Percentiles rank a stretch among this genome's conserved stretches.
phyloP scores from a whole-genome alignment of 2,797 vertebrate genomes.

The Tauraco hartlaubi region DNA sequence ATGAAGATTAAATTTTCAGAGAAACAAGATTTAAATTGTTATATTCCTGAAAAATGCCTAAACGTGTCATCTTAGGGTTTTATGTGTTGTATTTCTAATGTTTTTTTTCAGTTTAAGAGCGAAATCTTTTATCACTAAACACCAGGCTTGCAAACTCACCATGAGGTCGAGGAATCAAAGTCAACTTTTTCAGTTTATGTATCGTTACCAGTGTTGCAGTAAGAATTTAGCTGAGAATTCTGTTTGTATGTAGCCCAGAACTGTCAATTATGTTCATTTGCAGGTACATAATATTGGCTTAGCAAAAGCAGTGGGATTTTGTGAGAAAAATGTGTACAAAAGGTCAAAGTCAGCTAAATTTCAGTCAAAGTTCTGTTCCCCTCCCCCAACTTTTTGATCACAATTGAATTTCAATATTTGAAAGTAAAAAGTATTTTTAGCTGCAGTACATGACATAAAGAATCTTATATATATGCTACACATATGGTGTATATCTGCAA shows the following conservation, averaged over 20 bases:
- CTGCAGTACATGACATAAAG: not conserved
- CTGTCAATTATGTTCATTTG: not conserved
- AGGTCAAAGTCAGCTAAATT: not conserved
- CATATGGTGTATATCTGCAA: not conserved
- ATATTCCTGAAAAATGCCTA: not conserved
- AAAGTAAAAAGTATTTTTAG: not conserved
- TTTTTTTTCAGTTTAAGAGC: not conserved
- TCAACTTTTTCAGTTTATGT: not conserved
- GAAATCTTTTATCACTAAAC: constrained; percentile 16
- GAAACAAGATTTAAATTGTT: not conserved
- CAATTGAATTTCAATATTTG: not conserved
- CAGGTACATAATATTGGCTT: not conserved
- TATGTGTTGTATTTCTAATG: not conserved
- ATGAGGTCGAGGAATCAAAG: not conserved
- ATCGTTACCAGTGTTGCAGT: not conserved
- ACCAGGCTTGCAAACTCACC: constrained; percentile 1
- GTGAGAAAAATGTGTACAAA: not conserved
- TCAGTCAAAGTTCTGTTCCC: not conserved
- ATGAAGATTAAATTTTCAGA: not conserved
- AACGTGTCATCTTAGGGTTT: not conserved
- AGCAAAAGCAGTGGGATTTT: not conserved
- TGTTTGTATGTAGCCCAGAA: not conserved
- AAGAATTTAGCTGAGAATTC: not conserved
- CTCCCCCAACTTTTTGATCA: not conserved
- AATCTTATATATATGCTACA: not conserved